These are phyloP conservation scores for Lordiphosa collinella DNA, from an alignment of 1,140 invertebrate species.

Conservation along the genomic window DNA sequence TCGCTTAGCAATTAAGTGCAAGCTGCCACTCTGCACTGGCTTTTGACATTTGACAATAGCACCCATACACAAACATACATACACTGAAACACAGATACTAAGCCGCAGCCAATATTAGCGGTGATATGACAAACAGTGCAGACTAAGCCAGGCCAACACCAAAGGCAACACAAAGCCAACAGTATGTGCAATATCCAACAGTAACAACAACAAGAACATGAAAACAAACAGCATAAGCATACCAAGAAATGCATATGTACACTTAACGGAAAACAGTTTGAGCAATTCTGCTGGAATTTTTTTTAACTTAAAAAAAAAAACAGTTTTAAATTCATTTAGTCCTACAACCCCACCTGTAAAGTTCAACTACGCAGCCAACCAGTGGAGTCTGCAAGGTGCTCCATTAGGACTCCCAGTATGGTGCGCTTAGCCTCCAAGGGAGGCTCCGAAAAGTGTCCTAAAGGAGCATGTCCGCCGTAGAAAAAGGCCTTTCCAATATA, in stretches of 20 bases:
- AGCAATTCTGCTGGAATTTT: not conserved
- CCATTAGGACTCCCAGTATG: too few species aligned
- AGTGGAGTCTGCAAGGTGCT: too few species aligned
- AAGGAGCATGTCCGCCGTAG: too few species aligned
- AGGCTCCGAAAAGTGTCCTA: too few species aligned
- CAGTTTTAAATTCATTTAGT: too few species aligned
- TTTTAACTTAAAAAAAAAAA: not conserved
- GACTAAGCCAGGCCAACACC: slow-evolving; percentile 25
- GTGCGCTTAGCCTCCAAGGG: too few species aligned
- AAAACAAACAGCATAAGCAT: not conserved
- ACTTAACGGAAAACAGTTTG: slow-evolving; percentile 3
- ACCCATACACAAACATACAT: slow-evolving; percentile 2
- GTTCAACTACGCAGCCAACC: too few species aligned
- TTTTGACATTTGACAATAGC: slow-evolving; percentile 47
- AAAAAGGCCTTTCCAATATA: too few species aligned
- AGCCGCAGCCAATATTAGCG: slow-evolving; percentile 56
- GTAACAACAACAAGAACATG: slow-evolving; percentile 6
- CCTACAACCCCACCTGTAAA: too few species aligned
- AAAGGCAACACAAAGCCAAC: slow-evolving; percentile 40
- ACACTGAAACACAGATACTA: slow-evolving; percentile 3
- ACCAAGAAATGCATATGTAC: not conserved
- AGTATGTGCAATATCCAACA: slow-evolving; percentile 25
- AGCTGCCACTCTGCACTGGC: slow-evolving; percentile 38
- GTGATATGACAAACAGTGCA: slow-evolving; percentile 61
- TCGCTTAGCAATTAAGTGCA: slow-evolving; percentile 66